phyloP scores from a whole-genome alignment of 2,797 vertebrate genomes.

The Pseudocheirus occidentalis region DNA sequence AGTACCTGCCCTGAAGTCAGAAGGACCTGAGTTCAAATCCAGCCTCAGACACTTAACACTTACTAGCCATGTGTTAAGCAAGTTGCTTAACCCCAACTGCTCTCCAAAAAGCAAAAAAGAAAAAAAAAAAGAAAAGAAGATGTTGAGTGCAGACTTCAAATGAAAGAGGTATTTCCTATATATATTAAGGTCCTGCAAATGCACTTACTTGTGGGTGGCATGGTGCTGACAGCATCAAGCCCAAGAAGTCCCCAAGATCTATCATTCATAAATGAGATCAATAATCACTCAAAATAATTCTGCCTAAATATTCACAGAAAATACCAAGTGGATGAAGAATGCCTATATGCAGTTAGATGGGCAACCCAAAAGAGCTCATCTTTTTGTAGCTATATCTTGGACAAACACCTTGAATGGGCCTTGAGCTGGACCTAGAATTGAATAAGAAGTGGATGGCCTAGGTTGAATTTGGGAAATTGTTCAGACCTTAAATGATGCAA shows the following conservation, averaged over 20 bases:
- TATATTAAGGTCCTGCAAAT: too few species aligned
- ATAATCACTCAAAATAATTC: neutral
- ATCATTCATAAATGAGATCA: neutral
- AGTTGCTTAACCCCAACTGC: too few species aligned
- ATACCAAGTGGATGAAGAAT: neutral
- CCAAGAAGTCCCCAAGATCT: neutral
- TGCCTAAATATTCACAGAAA: neutral
- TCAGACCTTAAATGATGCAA: neutral
- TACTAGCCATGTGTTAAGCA: too few species aligned
- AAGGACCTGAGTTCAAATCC: too few species aligned
- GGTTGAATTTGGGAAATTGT: neutral
- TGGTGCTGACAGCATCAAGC: neutral
- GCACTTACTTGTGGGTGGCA: neutral
- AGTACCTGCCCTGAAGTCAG: too few species aligned
- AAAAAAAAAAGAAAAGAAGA: neutral
- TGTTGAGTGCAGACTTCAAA: neutral
- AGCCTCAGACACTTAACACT: too few species aligned
- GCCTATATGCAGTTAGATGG: neutral
- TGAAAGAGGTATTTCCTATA: neutral
- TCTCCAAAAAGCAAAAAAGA: too few species aligned
- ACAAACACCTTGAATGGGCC: neutral
- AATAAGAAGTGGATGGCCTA: neutral
- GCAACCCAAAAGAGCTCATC: neutral
- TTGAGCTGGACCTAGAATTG: neutral
- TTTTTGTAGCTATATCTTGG: neutral